Evolutionary conservation across 2,113 vertebrate species (phyloP), one percentile per base, ranked within the genome.

Genomic region (Dicaeum eximium): DNA sequence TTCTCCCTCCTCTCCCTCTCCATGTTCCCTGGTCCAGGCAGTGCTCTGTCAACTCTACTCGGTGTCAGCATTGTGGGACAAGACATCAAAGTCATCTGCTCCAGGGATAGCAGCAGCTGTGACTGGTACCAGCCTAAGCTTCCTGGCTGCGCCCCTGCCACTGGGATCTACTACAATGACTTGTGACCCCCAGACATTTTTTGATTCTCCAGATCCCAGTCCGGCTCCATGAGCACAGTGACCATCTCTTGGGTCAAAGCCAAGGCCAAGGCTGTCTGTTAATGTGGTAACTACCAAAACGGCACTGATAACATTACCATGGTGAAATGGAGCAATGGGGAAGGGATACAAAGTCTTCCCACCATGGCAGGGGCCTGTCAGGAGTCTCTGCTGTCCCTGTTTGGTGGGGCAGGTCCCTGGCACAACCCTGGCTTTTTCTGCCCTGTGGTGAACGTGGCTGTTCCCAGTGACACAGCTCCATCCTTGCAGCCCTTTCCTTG

Each of bases 161-260:
- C 64, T 40, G 27, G 67, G 12, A 84, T 78, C 60, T 62, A 47
- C 3, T 0, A 0, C 0, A 24, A 3, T 17, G 6, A 0, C 19
- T 11, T 40, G 1, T 60, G 37, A 64, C n/a, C 37, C 22, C 44
- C 60, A 0, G 58, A 15, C 17, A 64, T 65, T 17, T 48, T 56
- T 5, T 9, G 4, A 15, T 93, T 91, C 47, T 85, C 73, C 1
- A 45, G 53, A 37, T 12, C 16, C 7, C 31, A 6, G 23, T 33
- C 50, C 1, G 1, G 42, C 30, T 56, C 60, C 17, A 35, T 40
- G 24, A 48, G 1, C 53, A 45, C 53, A 5, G 71, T 90, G 38
- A 87, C 50, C 37, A 90, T 90, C 27, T 44, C 42, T 33, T 33
- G 67, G 18, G 27, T 38, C 37, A 44, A 51, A 58, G 67, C 13